Conservation (phyloP, 1,140 invertebrate genomes). For the Drosophila malerkotliana region DNA sequence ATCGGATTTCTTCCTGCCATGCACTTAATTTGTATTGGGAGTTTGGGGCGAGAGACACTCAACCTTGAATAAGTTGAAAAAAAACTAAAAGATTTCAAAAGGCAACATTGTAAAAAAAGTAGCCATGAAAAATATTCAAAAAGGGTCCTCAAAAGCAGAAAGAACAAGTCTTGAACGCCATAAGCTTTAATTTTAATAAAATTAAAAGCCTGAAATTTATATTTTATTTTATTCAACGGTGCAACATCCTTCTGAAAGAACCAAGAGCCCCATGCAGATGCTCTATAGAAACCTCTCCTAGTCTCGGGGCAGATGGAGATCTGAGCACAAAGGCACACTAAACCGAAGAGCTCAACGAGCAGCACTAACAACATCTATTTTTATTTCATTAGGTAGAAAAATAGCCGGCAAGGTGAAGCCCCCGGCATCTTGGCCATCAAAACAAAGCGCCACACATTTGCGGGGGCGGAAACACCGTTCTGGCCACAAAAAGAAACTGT, state of each 20-base stretch:
- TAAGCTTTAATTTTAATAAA: too few relatives aligned
- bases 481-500: conserved; percentile 34
- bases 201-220: background rate
- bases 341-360: conserved; percentile 25
- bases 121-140: background rate
- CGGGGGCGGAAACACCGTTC: background rate
- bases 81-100: conserved; percentile 8
- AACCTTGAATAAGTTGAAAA: conserved; percentile 3
- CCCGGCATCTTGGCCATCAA: conserved; percentile 27
- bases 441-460: conserved; percentile 43
- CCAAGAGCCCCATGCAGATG: conserved; percentile 6
- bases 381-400: conserved; percentile 81
- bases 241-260: background rate
- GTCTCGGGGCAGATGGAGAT: conserved; percentile 24
- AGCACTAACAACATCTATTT: conserved; percentile 65
- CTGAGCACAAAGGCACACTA: conserved; percentile 32
- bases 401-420: conserved; percentile 58
- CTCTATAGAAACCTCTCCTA: conserved; percentile 9
- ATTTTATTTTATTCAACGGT: background rate
- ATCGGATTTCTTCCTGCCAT: conserved; percentile 32
- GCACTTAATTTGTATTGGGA: conserved; percentile 53
- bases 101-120: background rate
- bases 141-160: background rate
- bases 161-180: too few relatives aligned
- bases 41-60: conserved; percentile 33